These are phyloP conservation scores for Alectura lathami DNA, from an alignment of 2,113 vertebrate genomes.

Conservation along the genomic window DNA sequence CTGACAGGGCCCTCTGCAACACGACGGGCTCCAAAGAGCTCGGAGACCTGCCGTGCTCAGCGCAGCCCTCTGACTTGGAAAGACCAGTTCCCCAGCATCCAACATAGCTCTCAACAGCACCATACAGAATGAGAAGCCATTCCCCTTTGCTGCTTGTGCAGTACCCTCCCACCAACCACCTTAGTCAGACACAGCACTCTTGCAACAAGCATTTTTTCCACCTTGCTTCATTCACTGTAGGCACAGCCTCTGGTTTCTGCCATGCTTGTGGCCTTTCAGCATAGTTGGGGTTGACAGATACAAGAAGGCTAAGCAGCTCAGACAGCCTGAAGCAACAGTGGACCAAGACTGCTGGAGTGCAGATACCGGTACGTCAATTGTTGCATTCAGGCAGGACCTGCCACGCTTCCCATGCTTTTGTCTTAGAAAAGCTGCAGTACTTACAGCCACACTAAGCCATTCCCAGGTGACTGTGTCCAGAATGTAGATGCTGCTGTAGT, in stretches of 20 bases:
- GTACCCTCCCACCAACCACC: neutral
- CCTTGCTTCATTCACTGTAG: neutral
- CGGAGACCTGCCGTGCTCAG: neutral
- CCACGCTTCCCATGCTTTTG: neutral
- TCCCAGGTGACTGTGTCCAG: slow-evolving; percentile 87
- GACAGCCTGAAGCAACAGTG: neutral
- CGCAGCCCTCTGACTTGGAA: neutral
- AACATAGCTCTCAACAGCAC: neutral
- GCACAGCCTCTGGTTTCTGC: neutral
- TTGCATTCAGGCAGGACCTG: neutral
- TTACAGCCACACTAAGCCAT: slow-evolving; percentile 84
- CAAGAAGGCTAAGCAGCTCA: neutral
- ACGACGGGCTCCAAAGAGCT: neutral
- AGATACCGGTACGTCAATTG: accelerated
- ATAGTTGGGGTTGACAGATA: neutral
- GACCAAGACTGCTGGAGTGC: neutral
- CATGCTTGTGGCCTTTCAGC: neutral
- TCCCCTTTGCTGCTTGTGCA: neutral
- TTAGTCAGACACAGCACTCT: neutral
- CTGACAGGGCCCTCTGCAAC: neutral
- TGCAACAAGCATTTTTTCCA: neutral
- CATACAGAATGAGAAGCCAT: neutral
- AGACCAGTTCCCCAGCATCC: neutral
- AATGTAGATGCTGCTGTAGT: slow-evolving; percentile 78
- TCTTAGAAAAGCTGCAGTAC: slow-evolving; percentile 52